Conservation (phyloP, 2,888 invertebrate genomes). For the Horisme vitalbata region DNA sequence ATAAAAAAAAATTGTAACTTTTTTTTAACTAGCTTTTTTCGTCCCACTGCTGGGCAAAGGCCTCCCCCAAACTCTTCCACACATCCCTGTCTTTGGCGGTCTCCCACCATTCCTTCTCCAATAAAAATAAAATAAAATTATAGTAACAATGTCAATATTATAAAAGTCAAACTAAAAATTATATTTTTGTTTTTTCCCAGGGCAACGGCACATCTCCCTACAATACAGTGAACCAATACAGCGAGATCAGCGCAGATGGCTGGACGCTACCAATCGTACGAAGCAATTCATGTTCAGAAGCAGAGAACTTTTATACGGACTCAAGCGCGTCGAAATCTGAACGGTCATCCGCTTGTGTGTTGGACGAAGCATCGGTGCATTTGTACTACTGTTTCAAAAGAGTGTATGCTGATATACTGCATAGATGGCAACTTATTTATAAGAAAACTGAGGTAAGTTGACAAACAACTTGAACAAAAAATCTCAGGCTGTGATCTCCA, state of each 20-base stretch:
- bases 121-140: too few species aligned
- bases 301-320: slow-evolving; percentile 86
- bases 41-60: too few species aligned
- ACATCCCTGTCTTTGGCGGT: too few species aligned
- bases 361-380: slow-evolving; percentile 72
- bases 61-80: too few species aligned
- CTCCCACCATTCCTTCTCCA: too few species aligned
- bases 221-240: slow-evolving; percentile 90
- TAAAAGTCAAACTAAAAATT: too few species aligned
- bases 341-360: slow-evolving; percentile 61
- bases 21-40: too few species aligned
- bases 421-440: slow-evolving; percentile 91
- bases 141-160: too few species aligned
- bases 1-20: too few species aligned
- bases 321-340: slow-evolving; percentile 65
- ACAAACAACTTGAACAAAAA: too few species aligned
- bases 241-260: slow-evolving; percentile 89
- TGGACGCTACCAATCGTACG: slow-evolving; percentile 89
- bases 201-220: slow-evolving; percentile 91
- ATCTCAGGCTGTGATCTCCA: too few species aligned
- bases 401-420: slow-evolving; percentile 94
- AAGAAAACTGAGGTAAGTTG: slow-evolving; percentile 88
- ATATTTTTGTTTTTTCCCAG: slow-evolving; percentile 55
- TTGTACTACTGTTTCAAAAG: slow-evolving; percentile 93
- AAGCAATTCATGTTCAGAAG: slow-evolving; percentile 94